Conservation (phyloP, 2,797 vertebrate genomes). For the Thaleichthys pacificus region DNA sequence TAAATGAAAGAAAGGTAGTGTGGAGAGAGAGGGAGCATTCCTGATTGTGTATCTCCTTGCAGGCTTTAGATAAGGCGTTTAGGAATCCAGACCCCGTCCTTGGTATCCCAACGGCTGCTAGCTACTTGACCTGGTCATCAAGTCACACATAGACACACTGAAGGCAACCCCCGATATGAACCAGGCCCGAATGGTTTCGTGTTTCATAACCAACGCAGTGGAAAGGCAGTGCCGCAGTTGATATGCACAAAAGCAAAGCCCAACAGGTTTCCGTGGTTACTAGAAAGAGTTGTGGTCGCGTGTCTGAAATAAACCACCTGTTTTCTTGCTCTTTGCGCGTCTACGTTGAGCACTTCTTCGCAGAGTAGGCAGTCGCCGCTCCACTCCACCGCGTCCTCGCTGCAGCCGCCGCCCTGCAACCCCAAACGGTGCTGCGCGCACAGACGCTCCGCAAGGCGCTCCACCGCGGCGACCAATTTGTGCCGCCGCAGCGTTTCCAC, state of each 20-base stretch:
- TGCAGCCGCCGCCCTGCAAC: conserved; percentile 71
- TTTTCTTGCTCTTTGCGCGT: conserved; percentile 57
- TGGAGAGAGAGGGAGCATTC: no score
- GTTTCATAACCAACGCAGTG: neutral
- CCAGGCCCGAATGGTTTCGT: neutral
- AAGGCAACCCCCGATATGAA: neutral
- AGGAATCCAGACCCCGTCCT: no score
- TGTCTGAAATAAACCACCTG: conserved; percentile 43
- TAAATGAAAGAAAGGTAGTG: no score
- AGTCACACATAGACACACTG: conserved; percentile 67
- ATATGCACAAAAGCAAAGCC: conserved; percentile 26
- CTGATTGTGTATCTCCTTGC: no score
- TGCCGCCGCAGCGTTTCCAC: conserved; percentile 86
- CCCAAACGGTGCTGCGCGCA: conserved; percentile 86
- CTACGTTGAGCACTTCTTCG: conserved; percentile 56
- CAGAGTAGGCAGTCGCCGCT: conserved; percentile 68
- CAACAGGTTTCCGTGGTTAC: neutral
- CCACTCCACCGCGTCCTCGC: conserved; percentile 44
- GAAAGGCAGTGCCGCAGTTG: neutral
- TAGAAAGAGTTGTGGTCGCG: no score
- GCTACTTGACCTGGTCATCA: neutral
- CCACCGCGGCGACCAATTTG: conserved; percentile 85
- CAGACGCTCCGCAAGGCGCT: conserved; percentile 81
- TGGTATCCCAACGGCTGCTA: no score
- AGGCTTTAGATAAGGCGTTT: no score